These are phyloP conservation scores for Rhabdomys dilectus DNA, from an alignment of 2,113 vertebrate genomes.

Conservation along the genomic window DNA sequence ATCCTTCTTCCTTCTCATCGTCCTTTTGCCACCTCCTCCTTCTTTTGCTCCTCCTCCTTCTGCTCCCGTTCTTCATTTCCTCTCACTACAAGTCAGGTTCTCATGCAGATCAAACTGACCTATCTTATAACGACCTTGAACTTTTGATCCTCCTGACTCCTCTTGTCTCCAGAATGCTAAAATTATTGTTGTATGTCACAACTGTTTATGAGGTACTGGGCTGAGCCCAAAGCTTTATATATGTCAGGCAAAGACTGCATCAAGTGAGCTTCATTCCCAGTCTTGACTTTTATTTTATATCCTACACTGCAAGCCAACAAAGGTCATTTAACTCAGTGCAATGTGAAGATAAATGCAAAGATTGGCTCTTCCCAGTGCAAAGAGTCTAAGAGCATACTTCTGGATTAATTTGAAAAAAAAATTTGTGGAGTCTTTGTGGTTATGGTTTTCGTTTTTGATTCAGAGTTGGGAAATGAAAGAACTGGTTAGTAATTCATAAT, in stretches of 20 bases:
- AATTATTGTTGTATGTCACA: background rate
- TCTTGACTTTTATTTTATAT: background rate
- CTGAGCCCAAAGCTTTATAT: background rate
- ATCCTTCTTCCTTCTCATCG: background rate
- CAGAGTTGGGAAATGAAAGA: background rate
- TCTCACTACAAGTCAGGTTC: background rate
- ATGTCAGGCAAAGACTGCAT: background rate
- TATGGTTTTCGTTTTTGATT: background rate
- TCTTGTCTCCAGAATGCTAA: background rate
- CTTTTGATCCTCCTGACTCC: background rate
- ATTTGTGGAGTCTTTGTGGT: background rate
- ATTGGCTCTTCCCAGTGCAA: background rate
- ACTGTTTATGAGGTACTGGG: too few species aligned
- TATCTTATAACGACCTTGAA: background rate
- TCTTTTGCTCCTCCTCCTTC: background rate
- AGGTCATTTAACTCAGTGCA: background rate
- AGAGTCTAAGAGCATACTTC: background rate
- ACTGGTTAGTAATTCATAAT: background rate
- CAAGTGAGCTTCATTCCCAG: background rate
- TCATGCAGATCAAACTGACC: background rate
- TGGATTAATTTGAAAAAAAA: background rate
- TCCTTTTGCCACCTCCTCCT: background rate
- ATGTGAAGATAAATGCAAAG: background rate
- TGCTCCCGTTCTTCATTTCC: background rate
- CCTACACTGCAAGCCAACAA: background rate